Evolutionary conservation across 2,113 vertebrate genomes (phyloP).

Genomic region (Rattus norvegicus): DNA sequence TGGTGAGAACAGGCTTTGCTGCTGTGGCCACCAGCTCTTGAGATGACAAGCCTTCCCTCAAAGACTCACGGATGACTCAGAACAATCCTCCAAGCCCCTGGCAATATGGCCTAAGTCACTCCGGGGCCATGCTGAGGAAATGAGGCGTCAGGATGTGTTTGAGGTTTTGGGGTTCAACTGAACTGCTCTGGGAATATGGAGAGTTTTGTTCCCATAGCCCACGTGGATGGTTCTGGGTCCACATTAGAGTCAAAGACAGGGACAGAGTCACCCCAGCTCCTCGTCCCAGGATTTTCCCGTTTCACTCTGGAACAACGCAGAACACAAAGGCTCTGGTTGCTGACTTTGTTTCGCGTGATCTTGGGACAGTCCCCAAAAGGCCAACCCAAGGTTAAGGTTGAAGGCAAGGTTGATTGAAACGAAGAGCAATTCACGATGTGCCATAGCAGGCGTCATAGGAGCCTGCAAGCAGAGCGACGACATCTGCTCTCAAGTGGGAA

Average conservation of each 20-base stretch:
- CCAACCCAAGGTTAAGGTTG: conserved; percentile 59
- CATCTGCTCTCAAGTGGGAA: fast-evolving
- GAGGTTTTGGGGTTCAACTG: conserved; percentile 73
- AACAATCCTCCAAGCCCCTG: neutral
- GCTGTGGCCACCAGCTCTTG: conserved; percentile 27
- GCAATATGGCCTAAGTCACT: conserved; percentile 28
- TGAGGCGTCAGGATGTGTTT: conserved; percentile 63
- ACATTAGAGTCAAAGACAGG: neutral
- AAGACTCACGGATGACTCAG: conserved; percentile 65
- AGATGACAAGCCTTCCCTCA: conserved; percentile 52
- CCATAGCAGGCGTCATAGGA: neutral
- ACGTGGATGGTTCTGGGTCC: neutral
- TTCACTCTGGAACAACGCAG: neutral
- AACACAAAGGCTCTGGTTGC: neutral
- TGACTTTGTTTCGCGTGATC: neutral
- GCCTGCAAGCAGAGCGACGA: neutral
- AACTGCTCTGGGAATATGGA: conserved; percentile 34
- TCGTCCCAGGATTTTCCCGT: neutral
- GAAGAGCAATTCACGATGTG: neutral
- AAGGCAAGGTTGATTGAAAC: neutral
- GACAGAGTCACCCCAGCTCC: neutral
- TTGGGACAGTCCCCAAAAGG: conserved; percentile 70
- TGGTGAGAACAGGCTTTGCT: conserved; percentile 6
- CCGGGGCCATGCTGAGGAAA: neutral
- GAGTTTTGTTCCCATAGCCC: neutral